These are phyloP conservation scores for Coleophora deauratella DNA, from an alignment of 2,888 invertebrate species.

Conservation along the genomic window DNA sequence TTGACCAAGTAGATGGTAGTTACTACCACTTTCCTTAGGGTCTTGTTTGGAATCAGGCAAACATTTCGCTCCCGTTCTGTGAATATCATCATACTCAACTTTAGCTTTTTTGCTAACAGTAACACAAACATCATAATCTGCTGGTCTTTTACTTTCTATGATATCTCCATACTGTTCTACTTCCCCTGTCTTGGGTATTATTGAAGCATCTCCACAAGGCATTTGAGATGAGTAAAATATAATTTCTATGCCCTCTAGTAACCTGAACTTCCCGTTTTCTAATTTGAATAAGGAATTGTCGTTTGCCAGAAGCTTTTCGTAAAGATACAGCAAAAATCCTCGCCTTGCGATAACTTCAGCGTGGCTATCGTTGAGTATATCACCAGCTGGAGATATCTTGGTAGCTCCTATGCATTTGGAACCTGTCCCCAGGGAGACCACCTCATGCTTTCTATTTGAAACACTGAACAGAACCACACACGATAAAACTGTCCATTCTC, in stretches of 20 bases:
- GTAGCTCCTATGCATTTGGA: constrained; percentile 90
- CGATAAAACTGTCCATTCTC: constrained; percentile 90
- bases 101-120: constrained; percentile 27
- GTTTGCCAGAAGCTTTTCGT: constrained; percentile 71
- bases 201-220: constrained; percentile 96
- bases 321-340: constrained; percentile 85
- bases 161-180: constrained; percentile 41
- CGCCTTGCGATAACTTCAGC: constrained; percentile 92
- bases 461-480: constrained; percentile 77
- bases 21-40: constrained; percentile 64
- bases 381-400: constrained; percentile 78
- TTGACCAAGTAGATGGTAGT: constrained; percentile 80
- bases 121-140: constrained; percentile 25
- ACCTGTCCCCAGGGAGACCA: constrained; percentile 91
- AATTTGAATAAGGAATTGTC: constrained; percentile 41
- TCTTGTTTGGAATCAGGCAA: constrained; percentile 73
- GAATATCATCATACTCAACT: constrained; percentile 40
- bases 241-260: constrained; percentile 77
- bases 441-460: constrained; percentile 45
- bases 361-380: constrained; percentile 90
- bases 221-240: constrained; percentile 90
- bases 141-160: constrained; percentile 32
- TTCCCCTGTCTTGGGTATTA: constrained; percentile 75
- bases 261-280: constrained; percentile 42
- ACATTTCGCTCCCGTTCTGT: constrained; percentile 95